These are phyloP conservation scores for Agrotis ipsilon DNA, from an alignment of 2,888 invertebrate species.

Conservation along the genomic window DNA sequence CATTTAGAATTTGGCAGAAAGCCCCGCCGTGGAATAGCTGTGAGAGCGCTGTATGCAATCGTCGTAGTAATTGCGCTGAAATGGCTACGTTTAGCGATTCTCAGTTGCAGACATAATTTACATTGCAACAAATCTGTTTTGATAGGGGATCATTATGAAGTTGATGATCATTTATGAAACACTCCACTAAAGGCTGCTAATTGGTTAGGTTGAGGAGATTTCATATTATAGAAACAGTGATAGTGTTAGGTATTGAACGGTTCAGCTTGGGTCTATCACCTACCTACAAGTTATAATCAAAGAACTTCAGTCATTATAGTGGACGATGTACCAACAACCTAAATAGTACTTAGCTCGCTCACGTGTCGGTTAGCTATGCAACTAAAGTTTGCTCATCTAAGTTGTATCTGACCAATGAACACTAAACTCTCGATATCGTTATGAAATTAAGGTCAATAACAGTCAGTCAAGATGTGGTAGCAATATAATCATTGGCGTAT, in stretches of 20 bases:
- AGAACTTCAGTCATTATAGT: slow-evolving; percentile 32
- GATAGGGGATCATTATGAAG: not conserved
- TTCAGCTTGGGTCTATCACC: not conserved
- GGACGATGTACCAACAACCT: slow-evolving; percentile 13
- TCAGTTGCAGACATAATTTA: slow-evolving; percentile 24
- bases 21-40: slow-evolving; percentile 38
- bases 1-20: slow-evolving; percentile 59
- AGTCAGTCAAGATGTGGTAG: slow-evolving; percentile 40
- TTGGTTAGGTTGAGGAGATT: not conserved
- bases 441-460: slow-evolving; percentile 44
- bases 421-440: slow-evolving; percentile 18
- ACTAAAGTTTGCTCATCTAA: slow-evolving; percentile 40
- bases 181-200: not conserved
- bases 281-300: not conserved
- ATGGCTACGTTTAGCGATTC: slow-evolving; percentile 34
- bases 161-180: not conserved
- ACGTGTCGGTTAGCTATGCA: slow-evolving; percentile 26
- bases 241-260: not conserved
- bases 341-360: slow-evolving; percentile 22
- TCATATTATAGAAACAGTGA: not conserved
- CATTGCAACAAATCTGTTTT: slow-evolving; percentile 26
- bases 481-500: slow-evolving; percentile 64
- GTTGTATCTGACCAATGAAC: slow-evolving; percentile 30
- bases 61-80: slow-evolving; percentile 33
- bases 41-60: slow-evolving; percentile 44